Base-by-base conservation (phyloP, 2,797 vertebrate genomes). In the Danio kyathit region DNA sequence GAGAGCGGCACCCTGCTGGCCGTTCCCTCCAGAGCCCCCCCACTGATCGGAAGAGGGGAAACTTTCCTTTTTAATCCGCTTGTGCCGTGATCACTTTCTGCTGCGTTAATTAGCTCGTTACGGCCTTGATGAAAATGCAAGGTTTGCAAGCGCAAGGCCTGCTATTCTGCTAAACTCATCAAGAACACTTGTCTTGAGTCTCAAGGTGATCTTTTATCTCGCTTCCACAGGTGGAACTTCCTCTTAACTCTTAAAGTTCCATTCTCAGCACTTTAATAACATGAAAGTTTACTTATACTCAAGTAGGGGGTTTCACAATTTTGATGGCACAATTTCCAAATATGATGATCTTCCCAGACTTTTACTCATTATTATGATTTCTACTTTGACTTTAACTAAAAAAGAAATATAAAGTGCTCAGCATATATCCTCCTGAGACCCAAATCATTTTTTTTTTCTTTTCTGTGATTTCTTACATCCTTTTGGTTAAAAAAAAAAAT, bases 1-100 rank as follows among this genome's bases (percentile, higher is more conserved):
- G 96, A 96, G 95, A 89, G 94, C 91, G 94, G 95, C 95, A 95
- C 94, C 96, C 95, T 91, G 83, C 95, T 94, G 96, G 95, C 95
- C 92, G 91, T 94, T 96, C 95, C 95, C 96, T 94, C 94, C 92
- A 89, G 94, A 96, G 94, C 92, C 92, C 93, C 94, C 95, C 81
- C 88, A 93, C 91, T 93, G 95, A 93, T 91, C 89, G 93, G 94
- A 92, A 81, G 59, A 59, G 74, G 48, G 41, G 16, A 87, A 89
- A 91, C 91, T 84, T 93, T 91, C 90, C 83, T 87, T 85, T 80
- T 80, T 87, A 90, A 88, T 89, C 88, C 80, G 85, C 90, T 91
- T 91, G 91, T 90, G 92, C 91, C 89, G 17, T 88, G 89, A 91
- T 94, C 91, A 92, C 91, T 92, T 89, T 80, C 83, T 85, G 90